These are phyloP conservation scores for Rotaria magnacalcarata DNA, from an alignment of 2,888 invertebrate genomes.

Conservation along the genomic window DNA sequence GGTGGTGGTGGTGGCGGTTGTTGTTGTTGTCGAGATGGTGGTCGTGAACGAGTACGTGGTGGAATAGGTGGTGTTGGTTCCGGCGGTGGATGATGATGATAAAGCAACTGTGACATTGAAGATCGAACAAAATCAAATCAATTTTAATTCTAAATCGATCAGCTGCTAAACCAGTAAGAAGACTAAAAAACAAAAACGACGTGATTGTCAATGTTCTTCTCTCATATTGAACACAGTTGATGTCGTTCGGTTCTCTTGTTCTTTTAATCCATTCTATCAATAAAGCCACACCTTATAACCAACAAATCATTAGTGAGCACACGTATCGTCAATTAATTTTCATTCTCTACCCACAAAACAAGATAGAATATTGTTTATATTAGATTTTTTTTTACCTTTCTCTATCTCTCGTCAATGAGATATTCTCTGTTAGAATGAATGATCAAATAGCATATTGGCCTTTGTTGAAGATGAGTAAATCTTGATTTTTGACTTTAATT, in stretches of 20 bases:
- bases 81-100: background rate
- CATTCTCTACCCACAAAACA: background rate
- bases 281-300: background rate
- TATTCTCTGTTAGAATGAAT: background rate
- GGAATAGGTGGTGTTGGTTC: conserved; percentile 8
- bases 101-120: background rate
- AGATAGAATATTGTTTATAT: background rate
- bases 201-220: background rate
- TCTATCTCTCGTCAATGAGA: background rate
- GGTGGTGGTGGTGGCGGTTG: too few species aligned
- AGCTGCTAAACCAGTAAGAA: too few species aligned
- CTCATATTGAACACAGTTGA: background rate
- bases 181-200: too few species aligned
- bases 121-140: background rate
- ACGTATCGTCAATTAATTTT: background rate
- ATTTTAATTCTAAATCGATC: too few species aligned
- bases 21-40: background rate
- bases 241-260: background rate
- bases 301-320: background rate
- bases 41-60: conserved; percentile 25
- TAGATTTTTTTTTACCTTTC: background rate
- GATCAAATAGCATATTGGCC: background rate
- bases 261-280: background rate
- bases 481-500: background rate
- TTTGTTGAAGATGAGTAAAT: background rate